phyloP scores from a whole-genome alignment of 2,797 vertebrate species.

The Apodemus agrarius region DNA sequence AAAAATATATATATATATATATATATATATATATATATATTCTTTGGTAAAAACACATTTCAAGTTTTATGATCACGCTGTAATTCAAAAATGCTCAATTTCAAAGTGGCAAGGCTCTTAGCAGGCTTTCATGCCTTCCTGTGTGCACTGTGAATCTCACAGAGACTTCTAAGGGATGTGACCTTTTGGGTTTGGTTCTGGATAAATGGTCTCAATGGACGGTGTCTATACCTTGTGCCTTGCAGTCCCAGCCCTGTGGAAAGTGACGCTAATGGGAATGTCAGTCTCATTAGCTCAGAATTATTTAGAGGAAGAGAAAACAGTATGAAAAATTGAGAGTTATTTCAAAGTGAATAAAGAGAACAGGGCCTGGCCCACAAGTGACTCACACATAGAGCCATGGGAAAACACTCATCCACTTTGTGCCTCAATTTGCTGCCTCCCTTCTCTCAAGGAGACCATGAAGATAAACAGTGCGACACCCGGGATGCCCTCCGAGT shows the following conservation, averaged over 20 bases:
- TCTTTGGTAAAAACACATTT: conserved; percentile 58
- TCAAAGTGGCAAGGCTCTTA: conserved; percentile 44
- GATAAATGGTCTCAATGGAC: conserved; percentile 50
- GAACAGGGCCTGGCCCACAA: conserved; percentile 21
- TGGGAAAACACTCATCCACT: conserved; percentile 68
- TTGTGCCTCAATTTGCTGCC: conserved; percentile 49
- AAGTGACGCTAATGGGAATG: conserved; percentile 58
- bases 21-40: too few relatives aligned
- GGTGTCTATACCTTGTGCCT: conserved; percentile 18
- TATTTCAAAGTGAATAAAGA: conserved; percentile 67
- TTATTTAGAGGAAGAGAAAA: conserved; percentile 54
- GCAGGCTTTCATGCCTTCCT: conserved; percentile 33
- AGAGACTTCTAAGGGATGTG: conserved; percentile 51
- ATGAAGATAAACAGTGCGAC: conserved; percentile 58
- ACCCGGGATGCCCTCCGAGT: conserved; percentile 8
- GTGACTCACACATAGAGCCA: conserved; percentile 61
- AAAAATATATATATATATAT: too few relatives aligned
- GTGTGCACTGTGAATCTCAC: neutral
- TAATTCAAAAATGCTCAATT: conserved; percentile 35
- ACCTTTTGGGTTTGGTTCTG: conserved; percentile 47
- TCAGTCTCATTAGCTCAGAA: conserved; percentile 69
- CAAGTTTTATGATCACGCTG: conserved; percentile 63
- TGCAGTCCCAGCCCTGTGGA: conserved; percentile 1
- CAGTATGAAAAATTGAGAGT: conserved; percentile 59
- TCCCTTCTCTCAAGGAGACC: conserved; percentile 55